These are phyloP conservation scores for Drepana falcataria DNA, from an alignment of 2,888 invertebrate species.

Conservation along the genomic window DNA sequence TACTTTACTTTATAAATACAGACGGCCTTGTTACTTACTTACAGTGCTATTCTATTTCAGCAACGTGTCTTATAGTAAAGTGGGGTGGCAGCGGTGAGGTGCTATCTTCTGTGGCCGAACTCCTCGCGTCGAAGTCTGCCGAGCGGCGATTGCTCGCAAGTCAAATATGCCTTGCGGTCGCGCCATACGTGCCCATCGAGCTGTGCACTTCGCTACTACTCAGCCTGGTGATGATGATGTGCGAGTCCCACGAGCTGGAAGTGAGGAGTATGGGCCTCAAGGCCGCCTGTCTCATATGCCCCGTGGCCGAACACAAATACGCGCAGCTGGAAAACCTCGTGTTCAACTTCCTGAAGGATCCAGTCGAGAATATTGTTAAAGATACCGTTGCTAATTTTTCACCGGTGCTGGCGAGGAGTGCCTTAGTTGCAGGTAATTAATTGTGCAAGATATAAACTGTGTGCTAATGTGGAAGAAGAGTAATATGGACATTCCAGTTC, in stretches of 20 bases:
- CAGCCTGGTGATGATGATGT: conserved; percentile 68
- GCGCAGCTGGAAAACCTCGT: conserved; percentile 62
- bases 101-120: conserved; percentile 61
- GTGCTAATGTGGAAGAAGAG: too few relatives aligned
- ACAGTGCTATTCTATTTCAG: conserved; percentile 75
- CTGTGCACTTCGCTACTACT: conserved; percentile 67
- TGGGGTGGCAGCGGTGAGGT: conserved; percentile 73
- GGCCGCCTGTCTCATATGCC: conserved; percentile 61
- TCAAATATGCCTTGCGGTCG: conserved; percentile 64
- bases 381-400: conserved; percentile 59
- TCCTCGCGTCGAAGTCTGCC: conserved; percentile 54
- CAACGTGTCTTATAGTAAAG: conserved; percentile 65
- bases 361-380: conserved; percentile 56
- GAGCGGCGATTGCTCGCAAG: conserved; percentile 62
- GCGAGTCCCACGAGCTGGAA: conserved; percentile 64
- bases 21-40: neutral
- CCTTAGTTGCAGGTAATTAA: conserved; percentile 54
- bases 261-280: conserved; percentile 60
- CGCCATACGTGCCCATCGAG: conserved; percentile 68
- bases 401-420: conserved; percentile 65
- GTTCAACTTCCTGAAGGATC: conserved; percentile 64
- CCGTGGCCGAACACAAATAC: conserved; percentile 66
- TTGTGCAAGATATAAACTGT: too few relatives aligned
- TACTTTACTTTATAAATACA: too few relatives aligned
- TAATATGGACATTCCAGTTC: too few relatives aligned